Conservation (phyloP, 2,888 invertebrate genomes). For the Teleiodes luculella region DNA sequence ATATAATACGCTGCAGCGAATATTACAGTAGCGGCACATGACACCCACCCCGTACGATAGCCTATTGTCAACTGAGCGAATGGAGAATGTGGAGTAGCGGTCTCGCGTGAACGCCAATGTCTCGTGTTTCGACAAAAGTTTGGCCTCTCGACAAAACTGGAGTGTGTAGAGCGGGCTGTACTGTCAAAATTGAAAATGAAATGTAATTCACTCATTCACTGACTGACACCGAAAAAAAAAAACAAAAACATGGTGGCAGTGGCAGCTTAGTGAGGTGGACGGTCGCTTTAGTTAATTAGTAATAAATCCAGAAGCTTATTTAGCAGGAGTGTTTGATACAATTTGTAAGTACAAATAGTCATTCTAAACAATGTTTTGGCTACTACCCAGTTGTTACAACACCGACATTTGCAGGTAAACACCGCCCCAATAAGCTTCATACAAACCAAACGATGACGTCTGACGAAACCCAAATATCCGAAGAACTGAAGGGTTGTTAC, state of each 20-base stretch:
- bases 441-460: constrained; percentile 71
- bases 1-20: too few relatives aligned
- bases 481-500: constrained; percentile 87
- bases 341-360: constrained; percentile 55
- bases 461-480: constrained; percentile 72
- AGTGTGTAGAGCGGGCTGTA: too few relatives aligned
- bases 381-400: neutral
- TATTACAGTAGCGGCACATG: too few relatives aligned
- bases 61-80: too few relatives aligned
- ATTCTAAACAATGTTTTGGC: neutral
- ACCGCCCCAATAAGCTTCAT: constrained; percentile 72
- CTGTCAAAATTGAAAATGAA: constrained; percentile 5
- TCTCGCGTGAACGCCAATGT: too few relatives aligned
- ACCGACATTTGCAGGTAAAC: constrained; percentile 59
- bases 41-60: too few relatives aligned
- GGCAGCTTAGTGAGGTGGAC: constrained; percentile 71
- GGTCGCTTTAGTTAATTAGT: constrained; percentile 64
- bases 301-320: constrained; percentile 64
- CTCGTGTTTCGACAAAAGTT: too few relatives aligned
- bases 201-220: neutral
- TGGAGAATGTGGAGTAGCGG: too few relatives aligned
- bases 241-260: constrained; percentile 75
- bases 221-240: too few relatives aligned
- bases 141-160: too few relatives aligned
- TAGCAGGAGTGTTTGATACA: constrained; percentile 76